Conservation (phyloP, 2,888 invertebrate species). For the Drosophila kambysellisi region DNA sequence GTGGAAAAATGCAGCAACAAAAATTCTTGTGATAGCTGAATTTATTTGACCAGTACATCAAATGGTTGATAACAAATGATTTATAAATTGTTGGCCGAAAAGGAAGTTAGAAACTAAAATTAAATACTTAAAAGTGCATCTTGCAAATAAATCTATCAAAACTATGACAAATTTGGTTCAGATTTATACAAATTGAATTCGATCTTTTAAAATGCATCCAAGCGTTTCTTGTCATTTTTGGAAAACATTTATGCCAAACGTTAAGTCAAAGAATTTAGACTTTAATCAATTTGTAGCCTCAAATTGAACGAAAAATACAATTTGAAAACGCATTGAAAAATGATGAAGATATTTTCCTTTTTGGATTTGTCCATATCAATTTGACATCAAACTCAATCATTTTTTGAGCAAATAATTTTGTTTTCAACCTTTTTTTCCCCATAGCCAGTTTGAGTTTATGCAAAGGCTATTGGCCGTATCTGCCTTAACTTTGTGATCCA, state of each 20-base stretch:
- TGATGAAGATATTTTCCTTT: not conserved
- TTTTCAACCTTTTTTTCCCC: not conserved
- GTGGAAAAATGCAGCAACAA: not conserved
- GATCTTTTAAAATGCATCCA: not conserved
- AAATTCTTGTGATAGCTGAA: not conserved
- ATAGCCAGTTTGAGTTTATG: not conserved
- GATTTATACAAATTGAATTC: not conserved
- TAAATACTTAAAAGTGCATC: not conserved
- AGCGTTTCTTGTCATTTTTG: not conserved
- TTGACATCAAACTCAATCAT: not conserved
- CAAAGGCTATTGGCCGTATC: not conserved
- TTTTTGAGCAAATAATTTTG: not conserved
- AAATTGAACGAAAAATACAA: not conserved
- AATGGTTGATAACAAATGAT: no score
- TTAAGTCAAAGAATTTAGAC: not conserved
- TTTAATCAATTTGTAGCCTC: not conserved
- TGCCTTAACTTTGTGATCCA: not conserved
- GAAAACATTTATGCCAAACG: not conserved
- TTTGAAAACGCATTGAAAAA: not conserved
- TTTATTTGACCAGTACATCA: not conserved
- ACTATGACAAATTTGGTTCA: not conserved
- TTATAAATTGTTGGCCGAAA: not conserved
- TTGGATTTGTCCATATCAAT: not conserved
- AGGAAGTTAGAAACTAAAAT: not conserved
- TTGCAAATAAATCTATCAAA: not conserved